These are phyloP conservation scores for Agrotis clavis DNA, from an alignment of 2,888 invertebrate species.

Conservation along the genomic window DNA sequence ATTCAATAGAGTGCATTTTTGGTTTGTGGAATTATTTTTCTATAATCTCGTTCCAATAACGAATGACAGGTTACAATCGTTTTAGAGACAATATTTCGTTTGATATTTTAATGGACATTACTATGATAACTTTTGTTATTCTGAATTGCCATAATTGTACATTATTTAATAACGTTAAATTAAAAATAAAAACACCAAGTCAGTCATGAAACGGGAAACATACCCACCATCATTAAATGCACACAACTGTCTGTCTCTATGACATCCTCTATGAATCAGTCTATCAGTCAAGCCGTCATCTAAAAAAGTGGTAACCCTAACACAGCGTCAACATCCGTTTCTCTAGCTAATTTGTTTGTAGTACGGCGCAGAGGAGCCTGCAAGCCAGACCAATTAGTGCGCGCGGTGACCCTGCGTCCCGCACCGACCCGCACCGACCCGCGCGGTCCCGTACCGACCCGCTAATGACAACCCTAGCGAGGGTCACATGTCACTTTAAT, in stretches of 20 bases:
- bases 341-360: slow-evolving; percentile 85
- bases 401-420: slow-evolving; percentile 73
- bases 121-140: background rate
- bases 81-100: slow-evolving; percentile 13
- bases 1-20: slow-evolving; percentile 4
- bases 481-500: slow-evolving; percentile 77
- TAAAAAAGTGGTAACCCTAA: slow-evolving; percentile 72
- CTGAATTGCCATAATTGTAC: too few species aligned
- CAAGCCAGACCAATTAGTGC: slow-evolving; percentile 83
- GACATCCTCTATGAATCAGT: slow-evolving; percentile 31
- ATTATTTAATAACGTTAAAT: background rate
- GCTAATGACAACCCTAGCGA: slow-evolving; percentile 76
- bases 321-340: slow-evolving; percentile 75
- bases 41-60: slow-evolving; percentile 14
- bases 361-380: slow-evolving; percentile 75
- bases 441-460: slow-evolving; percentile 66
- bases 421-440: slow-evolving; percentile 61
- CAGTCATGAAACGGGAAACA: slow-evolving; percentile 11
- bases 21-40: slow-evolving; percentile 12
- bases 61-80: slow-evolving; percentile 10
- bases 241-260: slow-evolving; percentile 19
- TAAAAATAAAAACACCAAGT: background rate
- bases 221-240: slow-evolving; percentile 19
- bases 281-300: slow-evolving; percentile 47
- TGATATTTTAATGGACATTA: background rate